A percentile compares a stretch with the other conserved stretches of the same genome.
Conservation (phyloP, 2,113 vertebrate species). For the Grammatotria lemairii region DNA sequence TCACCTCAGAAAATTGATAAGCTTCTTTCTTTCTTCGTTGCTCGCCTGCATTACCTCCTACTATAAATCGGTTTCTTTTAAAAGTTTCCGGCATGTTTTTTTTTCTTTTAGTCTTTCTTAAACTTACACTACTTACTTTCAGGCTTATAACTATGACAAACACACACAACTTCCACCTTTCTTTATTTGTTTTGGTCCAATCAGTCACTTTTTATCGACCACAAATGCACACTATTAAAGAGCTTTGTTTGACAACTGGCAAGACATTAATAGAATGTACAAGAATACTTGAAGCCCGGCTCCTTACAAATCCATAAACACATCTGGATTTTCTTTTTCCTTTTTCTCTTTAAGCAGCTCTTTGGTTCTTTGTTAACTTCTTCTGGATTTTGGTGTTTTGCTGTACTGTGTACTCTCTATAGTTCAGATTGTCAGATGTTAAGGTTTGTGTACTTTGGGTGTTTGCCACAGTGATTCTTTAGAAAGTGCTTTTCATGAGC, state of each 20-base stretch:
- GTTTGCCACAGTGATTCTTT: background rate
- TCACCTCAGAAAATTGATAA: background rate
- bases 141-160: background rate
- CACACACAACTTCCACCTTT: background rate
- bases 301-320: background rate
- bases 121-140: background rate
- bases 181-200: background rate
- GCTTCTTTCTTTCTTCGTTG: background rate
- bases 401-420: background rate
- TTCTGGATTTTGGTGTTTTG: background rate
- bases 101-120: background rate
- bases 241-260: background rate
- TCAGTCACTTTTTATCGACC: background rate
- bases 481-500: background rate
- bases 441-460: slow-evolving; percentile 7
- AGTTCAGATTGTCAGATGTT: background rate
- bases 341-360: background rate
- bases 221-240: background rate
- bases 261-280: background rate
- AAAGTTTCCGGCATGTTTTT: background rate
- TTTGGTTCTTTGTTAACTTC: background rate
- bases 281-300: background rate
- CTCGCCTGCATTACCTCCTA: background rate
- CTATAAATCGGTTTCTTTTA: background rate
- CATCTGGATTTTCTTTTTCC: background rate